phyloP scores from a whole-genome alignment of 2,113 vertebrate genomes.

The Cyphomyrus discorhynchus region DNA sequence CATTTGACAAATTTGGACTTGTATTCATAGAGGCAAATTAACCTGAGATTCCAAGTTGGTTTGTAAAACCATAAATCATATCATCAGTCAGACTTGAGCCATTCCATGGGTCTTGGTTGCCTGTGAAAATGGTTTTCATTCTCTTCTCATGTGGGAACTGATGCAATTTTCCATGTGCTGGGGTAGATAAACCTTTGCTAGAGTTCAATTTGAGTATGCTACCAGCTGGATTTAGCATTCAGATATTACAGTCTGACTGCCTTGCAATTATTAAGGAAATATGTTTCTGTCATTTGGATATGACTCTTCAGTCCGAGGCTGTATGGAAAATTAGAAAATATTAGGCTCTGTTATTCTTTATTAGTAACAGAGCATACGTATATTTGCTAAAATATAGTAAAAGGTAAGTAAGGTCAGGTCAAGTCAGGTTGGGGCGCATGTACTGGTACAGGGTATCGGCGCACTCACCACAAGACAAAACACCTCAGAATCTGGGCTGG shows the following conservation, averaged over 20 bases:
- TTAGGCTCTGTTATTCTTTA: not conserved
- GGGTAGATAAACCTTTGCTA: not conserved
- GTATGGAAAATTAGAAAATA: not conserved
- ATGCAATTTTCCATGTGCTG: not conserved
- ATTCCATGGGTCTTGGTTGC: not conserved
- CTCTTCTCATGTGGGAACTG: not conserved
- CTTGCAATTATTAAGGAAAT: not conserved
- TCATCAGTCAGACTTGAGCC: not conserved
- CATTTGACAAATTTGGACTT: not conserved
- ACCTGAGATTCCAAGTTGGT: not conserved
- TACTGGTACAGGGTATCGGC: not conserved
- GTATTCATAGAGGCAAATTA: not conserved
- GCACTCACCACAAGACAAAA: not conserved
- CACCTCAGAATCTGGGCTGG: not conserved
- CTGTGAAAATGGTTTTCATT: slow-evolving; percentile 2
- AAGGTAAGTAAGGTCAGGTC: not conserved
- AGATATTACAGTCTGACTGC: not conserved
- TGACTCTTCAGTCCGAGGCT: not conserved
- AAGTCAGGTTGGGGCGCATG: not conserved
- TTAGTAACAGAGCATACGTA: not conserved
- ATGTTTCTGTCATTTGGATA: not conserved
- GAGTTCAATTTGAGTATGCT: not conserved
- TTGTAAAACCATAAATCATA: not conserved
- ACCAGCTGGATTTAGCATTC: not conserved
- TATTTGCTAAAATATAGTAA: not conserved